phyloP scores from a whole-genome alignment of 2,797 vertebrate genomes.

The Amniataba percoides region DNA sequence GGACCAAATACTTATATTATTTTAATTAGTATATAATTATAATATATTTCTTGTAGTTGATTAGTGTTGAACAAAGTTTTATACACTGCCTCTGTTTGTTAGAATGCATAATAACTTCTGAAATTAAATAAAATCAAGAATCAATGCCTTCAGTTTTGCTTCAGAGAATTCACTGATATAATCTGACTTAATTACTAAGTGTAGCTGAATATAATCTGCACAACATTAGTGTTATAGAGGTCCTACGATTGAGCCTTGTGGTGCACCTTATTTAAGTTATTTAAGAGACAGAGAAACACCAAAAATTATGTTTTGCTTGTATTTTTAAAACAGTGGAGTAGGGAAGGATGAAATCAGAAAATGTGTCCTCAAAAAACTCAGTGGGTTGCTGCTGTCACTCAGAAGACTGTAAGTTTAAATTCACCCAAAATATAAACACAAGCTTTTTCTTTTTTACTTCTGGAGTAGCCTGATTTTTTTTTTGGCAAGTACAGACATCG shows the following conservation, averaged over 20 bases:
- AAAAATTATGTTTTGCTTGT: background rate
- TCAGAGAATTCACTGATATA: background rate
- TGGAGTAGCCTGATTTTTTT: background rate
- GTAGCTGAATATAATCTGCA: conserved; percentile 5
- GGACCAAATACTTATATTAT: too few relatives aligned
- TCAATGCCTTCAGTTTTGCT: background rate
- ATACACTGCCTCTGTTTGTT: background rate
- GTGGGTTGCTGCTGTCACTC: background rate
- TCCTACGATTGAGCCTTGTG: background rate
- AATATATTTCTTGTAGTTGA: background rate
- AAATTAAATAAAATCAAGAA: background rate
- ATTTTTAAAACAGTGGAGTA: background rate
- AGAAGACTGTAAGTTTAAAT: background rate
- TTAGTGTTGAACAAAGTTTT: background rate
- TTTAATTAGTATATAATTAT: too few relatives aligned
- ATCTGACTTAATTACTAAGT: background rate
- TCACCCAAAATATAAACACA: background rate
- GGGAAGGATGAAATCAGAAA: background rate
- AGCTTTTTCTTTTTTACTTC: background rate
- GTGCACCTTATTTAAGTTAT: background rate
- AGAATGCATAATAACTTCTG: background rate
- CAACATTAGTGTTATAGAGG: background rate
- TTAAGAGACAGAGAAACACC: background rate
- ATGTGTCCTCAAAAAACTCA: too few relatives aligned
- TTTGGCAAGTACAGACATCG: background rate